Evolutionary conservation across 2,797 vertebrate genomes (phyloP).

Genomic region (Scleropages formosus): DNA sequence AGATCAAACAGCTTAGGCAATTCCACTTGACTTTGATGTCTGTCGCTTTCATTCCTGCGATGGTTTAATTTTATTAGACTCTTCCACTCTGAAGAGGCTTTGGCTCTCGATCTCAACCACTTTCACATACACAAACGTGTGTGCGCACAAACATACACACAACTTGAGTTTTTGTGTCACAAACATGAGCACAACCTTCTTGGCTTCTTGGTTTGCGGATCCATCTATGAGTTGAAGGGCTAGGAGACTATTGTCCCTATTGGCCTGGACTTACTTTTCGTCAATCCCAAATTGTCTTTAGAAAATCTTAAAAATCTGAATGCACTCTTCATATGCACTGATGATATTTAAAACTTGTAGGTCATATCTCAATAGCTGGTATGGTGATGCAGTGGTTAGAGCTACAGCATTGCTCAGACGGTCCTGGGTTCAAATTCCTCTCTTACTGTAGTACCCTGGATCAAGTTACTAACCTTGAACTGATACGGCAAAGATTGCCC

Average conservation of each 20-base stretch:
- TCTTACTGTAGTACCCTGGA: too few relatives aligned
- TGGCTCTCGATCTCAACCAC: conserved; percentile 51
- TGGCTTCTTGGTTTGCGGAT: neutral
- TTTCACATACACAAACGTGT: conserved; percentile 45
- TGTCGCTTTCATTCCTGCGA: conserved; percentile 55
- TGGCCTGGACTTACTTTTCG: too few relatives aligned
- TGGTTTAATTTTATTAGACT: conserved; percentile 65
- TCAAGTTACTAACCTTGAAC: too few relatives aligned
- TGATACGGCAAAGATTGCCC: too few relatives aligned
- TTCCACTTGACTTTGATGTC: conserved; percentile 65
- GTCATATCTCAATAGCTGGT: too few relatives aligned
- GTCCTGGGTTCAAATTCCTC: too few relatives aligned
- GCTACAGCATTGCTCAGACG: too few relatives aligned
- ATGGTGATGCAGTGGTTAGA: too few relatives aligned
- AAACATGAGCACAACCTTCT: neutral
- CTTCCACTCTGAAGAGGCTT: conserved; percentile 51
- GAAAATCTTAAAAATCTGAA: too few relatives aligned
- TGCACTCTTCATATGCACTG: too few relatives aligned
- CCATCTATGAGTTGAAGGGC: neutral
- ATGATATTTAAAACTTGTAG: too few relatives aligned
- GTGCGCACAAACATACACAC: neutral
- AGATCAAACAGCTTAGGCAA: conserved; percentile 51
- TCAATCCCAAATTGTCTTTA: too few relatives aligned
- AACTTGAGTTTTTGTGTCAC: neutral
- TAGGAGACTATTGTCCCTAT: neutral